phyloP scores from a whole-genome alignment of 2,888 invertebrate species.

The Pyralis farinalis region DNA sequence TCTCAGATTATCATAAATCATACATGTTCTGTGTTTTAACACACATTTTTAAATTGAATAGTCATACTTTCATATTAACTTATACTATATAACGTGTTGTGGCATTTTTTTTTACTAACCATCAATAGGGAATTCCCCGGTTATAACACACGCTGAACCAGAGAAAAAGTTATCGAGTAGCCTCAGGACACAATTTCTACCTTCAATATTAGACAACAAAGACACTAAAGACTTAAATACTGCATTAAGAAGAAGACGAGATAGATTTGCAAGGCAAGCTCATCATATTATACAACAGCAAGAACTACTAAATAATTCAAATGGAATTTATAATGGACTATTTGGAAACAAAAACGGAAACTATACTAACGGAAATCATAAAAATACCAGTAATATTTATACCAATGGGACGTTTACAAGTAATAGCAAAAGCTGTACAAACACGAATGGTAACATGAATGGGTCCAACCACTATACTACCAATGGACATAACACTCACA shows the following conservation, averaged over 20 bases:
- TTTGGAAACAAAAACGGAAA: conserved; percentile 31
- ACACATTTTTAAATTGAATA: conserved; percentile 7
- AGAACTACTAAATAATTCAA: conserved; percentile 74
- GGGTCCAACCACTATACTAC: conserved; percentile 26
- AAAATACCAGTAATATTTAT: conserved; percentile 29
- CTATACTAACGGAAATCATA: conserved; percentile 28
- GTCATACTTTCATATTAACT: neutral
- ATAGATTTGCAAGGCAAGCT: conserved; percentile 91
- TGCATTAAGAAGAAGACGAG: conserved; percentile 88
- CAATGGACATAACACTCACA: conserved; percentile 41
- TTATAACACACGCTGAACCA: conserved; percentile 42
- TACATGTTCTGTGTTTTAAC: neutral
- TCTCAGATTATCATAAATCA: neutral
- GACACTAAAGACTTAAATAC: conserved; percentile 88
- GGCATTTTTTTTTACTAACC: conserved; percentile 59
- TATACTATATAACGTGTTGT: conserved; percentile 21
- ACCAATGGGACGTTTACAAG: conserved; percentile 37
- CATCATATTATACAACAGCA: conserved; percentile 92
- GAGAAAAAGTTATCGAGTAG: conserved; percentile 43
- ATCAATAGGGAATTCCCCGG: conserved; percentile 45
- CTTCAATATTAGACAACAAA: conserved; percentile 54
- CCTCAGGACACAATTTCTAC: conserved; percentile 39
- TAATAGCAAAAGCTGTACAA: conserved; percentile 22
- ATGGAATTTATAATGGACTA: conserved; percentile 43
- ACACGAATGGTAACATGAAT: conserved; percentile 23